Conservation (phyloP, 2,797 vertebrate genomes). For the Pangasius macronema region DNA sequence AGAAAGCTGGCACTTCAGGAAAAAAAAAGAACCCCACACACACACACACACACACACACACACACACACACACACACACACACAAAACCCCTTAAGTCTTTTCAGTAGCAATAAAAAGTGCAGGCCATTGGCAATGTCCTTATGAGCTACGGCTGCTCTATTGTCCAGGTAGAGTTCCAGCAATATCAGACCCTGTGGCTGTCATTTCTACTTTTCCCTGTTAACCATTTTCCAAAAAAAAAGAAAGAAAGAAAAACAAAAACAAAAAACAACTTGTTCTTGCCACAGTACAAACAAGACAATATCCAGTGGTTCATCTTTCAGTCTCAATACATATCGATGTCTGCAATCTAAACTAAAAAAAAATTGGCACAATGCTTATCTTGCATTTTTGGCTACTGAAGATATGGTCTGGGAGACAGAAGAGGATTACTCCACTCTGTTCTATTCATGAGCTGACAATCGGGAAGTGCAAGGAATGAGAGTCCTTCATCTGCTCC, state of each 20-base stretch:
- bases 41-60: background rate
- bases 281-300: conserved; percentile 60
- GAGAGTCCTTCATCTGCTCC: conserved; percentile 57
- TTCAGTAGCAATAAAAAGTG: conserved; percentile 41
- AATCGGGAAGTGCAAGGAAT: conserved; percentile 42
- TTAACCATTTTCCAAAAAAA: conserved; percentile 46
- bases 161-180: conserved; percentile 56
- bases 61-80: background rate
- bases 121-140: conserved; percentile 51
- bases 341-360: conserved; percentile 54
- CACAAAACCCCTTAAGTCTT: conserved; percentile 28
- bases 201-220: conserved; percentile 53
- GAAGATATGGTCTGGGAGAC: conserved; percentile 54
- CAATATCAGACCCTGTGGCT: conserved; percentile 54
- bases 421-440: conserved; percentile 49
- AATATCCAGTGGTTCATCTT: conserved; percentile 63
- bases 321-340: conserved; percentile 55
- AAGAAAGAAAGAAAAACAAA: conserved; percentile 59
- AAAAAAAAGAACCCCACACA: background rate
- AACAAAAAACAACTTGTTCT: conserved; percentile 58
- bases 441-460: conserved; percentile 47
- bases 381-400: conserved; percentile 24
- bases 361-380: conserved; percentile 9
- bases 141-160: conserved; percentile 46
- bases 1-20: background rate